Evolutionary conservation across 92 coral and sea anemone genomes (phyloP).

Genomic region (Palythoa heliodiscus): DNA sequence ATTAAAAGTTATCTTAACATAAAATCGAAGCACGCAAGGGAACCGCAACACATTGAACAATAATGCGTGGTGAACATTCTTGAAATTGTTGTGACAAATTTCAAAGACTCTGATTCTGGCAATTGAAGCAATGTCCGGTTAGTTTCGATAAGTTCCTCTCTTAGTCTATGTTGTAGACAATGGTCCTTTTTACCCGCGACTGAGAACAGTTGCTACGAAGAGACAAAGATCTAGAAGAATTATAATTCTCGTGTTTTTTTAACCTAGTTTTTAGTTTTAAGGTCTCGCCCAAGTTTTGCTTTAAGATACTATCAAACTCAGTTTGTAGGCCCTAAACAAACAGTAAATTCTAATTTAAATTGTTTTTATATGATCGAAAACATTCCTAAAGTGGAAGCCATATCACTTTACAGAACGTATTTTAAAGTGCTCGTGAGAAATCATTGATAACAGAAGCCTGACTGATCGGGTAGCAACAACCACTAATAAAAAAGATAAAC

Average conservation of each 20-base stretch:
- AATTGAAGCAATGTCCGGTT: background rate
- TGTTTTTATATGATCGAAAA: background rate
- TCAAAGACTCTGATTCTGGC: background rate
- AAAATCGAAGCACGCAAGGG: background rate
- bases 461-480: background rate
- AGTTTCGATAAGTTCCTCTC: background rate
- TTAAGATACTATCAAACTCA: constrained; percentile 4
- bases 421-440: background rate
- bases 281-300: background rate
- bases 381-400: background rate
- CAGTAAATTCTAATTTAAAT: background rate
- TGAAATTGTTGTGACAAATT: background rate
- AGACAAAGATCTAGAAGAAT: background rate
- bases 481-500: constrained; percentile 28
- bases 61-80: background rate
- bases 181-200: background rate
- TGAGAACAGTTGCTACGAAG: background rate
- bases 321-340: background rate
- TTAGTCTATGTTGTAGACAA: background rate
- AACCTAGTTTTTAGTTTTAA: background rate
- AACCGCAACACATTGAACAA: background rate
- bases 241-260: background rate
- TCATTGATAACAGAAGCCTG: constrained; percentile 20
- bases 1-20: background rate
- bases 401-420: constrained; percentile 26